Conservation (phyloP, 1,140 invertebrate species). For the Diabrotica undecimpunctata region DNA sequence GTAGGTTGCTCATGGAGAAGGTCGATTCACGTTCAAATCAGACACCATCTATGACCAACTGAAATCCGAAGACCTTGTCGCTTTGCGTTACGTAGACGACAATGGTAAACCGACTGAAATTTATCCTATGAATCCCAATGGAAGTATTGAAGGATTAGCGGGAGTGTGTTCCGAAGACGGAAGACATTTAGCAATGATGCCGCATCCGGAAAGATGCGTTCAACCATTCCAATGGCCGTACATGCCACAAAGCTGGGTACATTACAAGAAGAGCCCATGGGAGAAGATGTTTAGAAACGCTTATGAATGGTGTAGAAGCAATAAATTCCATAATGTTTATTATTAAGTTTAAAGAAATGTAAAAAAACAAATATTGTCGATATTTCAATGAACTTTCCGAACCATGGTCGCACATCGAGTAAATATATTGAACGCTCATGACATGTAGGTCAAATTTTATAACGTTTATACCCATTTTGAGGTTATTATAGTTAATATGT, state of each 20-base stretch:
- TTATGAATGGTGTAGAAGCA: slow-evolving; percentile 67
- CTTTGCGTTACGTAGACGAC: slow-evolving; percentile 84
- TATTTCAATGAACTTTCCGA: no score
- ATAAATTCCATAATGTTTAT: slow-evolving; percentile 31
- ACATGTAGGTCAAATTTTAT: no score
- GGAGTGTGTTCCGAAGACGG: slow-evolving; percentile 86
- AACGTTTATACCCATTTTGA: no score
- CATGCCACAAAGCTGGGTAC: slow-evolving; percentile 54
- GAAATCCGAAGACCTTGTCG: slow-evolving; percentile 60
- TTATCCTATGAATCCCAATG: slow-evolving; percentile 95
- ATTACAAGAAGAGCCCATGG: slow-evolving; percentile 75
- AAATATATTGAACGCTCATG: no score
- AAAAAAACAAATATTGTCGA: not conserved
- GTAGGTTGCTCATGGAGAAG: slow-evolving; percentile 85
- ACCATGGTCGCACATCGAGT: no score
- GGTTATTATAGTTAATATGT: no score
- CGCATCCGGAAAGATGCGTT: slow-evolving; percentile 91
- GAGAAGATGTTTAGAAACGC: slow-evolving; percentile 89
- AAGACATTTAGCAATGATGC: slow-evolving; percentile 95
- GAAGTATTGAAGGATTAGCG: slow-evolving; percentile 79
- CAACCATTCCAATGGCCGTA: slow-evolving; percentile 84
- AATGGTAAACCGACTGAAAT: slow-evolving; percentile 65
- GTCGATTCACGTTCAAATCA: slow-evolving; percentile 63
- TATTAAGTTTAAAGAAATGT: slow-evolving; percentile 25
- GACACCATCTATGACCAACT: slow-evolving; percentile 55